Conservation (phyloP, 2,113 vertebrate species). For the Stigmatopora nigra region DNA sequence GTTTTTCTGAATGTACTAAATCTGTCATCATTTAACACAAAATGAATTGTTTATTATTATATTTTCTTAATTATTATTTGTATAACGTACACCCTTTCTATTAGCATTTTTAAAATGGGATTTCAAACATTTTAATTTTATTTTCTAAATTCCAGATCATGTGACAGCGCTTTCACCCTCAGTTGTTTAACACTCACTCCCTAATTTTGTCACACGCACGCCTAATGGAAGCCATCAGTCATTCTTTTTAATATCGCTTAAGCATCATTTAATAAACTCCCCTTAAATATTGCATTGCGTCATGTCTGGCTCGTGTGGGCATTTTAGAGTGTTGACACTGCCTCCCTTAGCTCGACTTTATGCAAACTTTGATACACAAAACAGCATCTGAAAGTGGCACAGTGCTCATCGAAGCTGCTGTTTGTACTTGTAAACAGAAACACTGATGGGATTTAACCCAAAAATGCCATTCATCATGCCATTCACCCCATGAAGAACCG, state of each 20-base stretch:
- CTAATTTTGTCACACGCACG: background rate
- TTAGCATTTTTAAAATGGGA: too few species aligned
- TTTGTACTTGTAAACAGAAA: constrained; percentile 2
- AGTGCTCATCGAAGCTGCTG: constrained; percentile 1
- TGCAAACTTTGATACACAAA: constrained; percentile 12
- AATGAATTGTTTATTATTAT: too few species aligned
- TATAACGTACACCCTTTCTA: too few species aligned
- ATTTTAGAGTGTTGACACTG: constrained; percentile 12
- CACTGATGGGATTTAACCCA: constrained; percentile 6
- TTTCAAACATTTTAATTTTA: background rate
- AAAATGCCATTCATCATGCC: constrained; percentile 3
- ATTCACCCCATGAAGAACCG: background rate
- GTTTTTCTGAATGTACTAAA: too few species aligned
- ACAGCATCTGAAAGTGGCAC: constrained; percentile 10
- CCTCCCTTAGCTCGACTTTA: constrained; percentile 1
- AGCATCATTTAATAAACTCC: background rate
- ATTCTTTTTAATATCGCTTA: constrained; percentile 13
- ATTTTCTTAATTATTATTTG: too few species aligned
- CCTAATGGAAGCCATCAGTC: constrained; percentile 9
- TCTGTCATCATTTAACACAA: too few species aligned
- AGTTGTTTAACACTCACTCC: background rate
- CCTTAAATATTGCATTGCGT: constrained; percentile 3
- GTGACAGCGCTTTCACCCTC: background rate
- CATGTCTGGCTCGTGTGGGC: constrained; percentile 9
- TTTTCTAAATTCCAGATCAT: background rate